These are phyloP conservation scores for Amblyraja radiata DNA, from an alignment of 2,797 vertebrate species.

Conservation along the genomic window DNA sequence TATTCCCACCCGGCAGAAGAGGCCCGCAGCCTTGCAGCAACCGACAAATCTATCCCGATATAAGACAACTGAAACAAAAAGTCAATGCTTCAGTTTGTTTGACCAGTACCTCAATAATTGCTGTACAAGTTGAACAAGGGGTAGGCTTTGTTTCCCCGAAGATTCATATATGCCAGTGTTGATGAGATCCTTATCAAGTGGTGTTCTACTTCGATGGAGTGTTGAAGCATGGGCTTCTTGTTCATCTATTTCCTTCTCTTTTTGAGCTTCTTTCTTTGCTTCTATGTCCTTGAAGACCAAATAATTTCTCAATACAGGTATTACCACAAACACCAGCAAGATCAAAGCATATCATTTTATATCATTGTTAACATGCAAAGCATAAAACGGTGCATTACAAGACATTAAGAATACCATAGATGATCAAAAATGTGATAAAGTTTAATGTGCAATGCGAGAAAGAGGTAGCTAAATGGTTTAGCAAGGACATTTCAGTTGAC, in stretches of 20 bases:
- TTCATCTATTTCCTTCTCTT: constrained; percentile 97
- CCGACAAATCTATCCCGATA: too few species aligned
- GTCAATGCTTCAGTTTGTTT: neutral
- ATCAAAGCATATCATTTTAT: neutral
- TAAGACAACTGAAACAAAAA: too few species aligned
- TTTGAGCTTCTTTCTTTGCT: constrained; percentile 98
- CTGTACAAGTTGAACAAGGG: constrained; percentile 91
- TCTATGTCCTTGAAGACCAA: constrained; percentile 77
- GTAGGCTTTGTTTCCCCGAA: constrained; percentile 86
- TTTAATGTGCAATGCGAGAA: too few species aligned
- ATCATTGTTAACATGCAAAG: too few species aligned
- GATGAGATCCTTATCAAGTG: constrained; percentile 93
- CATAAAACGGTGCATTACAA: neutral
- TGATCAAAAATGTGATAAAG: too few species aligned
- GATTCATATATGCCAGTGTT: constrained; percentile 96
- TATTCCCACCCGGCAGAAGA: too few species aligned
- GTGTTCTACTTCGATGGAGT: constrained; percentile 82
- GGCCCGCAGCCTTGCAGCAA: too few species aligned
- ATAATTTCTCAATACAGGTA: neutral
- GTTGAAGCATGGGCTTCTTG: constrained; percentile 91
- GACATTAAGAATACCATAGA: too few species aligned
- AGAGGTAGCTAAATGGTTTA: too few species aligned
- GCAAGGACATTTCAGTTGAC: too few species aligned
- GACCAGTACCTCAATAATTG: constrained; percentile 79
- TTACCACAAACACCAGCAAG: neutral